Evolutionary conservation across 1,140 invertebrate genomes (phyloP), one percentile per base, ranked within the genome.

Genomic region (Brachionus paranguensis): DNA sequence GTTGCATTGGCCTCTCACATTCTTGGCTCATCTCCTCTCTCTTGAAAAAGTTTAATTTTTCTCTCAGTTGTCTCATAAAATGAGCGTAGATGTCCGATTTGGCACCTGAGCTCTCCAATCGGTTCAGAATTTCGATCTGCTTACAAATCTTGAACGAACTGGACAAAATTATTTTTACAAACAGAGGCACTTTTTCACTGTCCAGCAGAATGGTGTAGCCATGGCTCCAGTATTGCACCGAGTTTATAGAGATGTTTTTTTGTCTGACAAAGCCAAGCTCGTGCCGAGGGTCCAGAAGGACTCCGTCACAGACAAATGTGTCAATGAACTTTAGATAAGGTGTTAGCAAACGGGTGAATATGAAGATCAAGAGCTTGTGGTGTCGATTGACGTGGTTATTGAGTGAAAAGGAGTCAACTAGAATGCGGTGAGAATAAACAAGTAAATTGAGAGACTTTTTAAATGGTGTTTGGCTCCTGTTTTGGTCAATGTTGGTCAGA

Each of bases 71-170:
- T 27, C 1, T 27, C 45, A 76, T 50, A 50, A 76, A 76, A 14
- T 24, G 20, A 8, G 24, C 53, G 20, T 64, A 81, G 33, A 81
- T 81, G 12, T 81, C 60, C 24, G 78, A 41, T 60, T 81, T 68
- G 10, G 33, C 12, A 4, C 33, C 20, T 12, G 60, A 37, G 10
- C 33, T 60, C 10, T 33, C 78, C n/a, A 81, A 81, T 47, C 20
- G 20, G 24, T 60, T 64, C 11, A 81, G 3, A 43, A 81, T 81
- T 64, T 81, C 78, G 6, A 81, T 41, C 17, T 81, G 53, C 64
- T 81, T 81, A 14, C 78, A 81, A 14, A 81, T 81, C 33, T 81
- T 81, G 33, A 64, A 81, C 17, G 78, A 60, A 47, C 53, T 43
- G n/a, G 78, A 64, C n/a, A 81, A 45, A 60, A 81, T 81, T 24